Conservation (phyloP, 1,140 invertebrate genomes). For the Zophobas morio region DNA sequence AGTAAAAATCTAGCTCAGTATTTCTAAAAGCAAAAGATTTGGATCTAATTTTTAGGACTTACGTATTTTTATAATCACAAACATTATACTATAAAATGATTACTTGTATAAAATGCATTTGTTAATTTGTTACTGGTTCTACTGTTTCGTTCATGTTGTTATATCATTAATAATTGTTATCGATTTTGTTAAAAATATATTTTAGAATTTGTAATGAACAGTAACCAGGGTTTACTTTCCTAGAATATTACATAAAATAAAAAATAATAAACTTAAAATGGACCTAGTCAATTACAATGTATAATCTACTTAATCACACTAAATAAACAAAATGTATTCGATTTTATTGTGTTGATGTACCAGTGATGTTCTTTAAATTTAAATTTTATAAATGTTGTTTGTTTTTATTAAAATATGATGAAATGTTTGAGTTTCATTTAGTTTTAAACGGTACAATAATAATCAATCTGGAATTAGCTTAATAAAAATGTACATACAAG, state of each 20-base stretch:
- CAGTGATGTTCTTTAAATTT: constrained; percentile 44
- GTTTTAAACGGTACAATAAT: background rate
- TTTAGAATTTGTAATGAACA: background rate
- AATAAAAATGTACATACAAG: no score
- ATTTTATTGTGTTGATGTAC: constrained; percentile 46
- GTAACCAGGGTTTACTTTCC: constrained; percentile 3
- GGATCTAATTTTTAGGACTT: constrained; percentile 27
- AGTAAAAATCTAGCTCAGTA: constrained; percentile 30
- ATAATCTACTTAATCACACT: constrained; percentile 32
- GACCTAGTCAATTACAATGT: constrained; percentile 46
- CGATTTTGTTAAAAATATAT: background rate
- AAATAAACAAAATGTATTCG: constrained; percentile 24
- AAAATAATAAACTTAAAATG: constrained; percentile 27
- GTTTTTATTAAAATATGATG: constrained; percentile 52
- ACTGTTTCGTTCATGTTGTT: background rate
- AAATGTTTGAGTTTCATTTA: background rate
- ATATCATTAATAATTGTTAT: background rate
- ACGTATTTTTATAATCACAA: constrained; percentile 45
- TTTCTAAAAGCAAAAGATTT: constrained; percentile 37
- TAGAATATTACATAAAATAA: constrained; percentile 1
- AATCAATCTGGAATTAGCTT: no score
- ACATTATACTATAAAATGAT: constrained; percentile 24
- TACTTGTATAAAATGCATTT: no score
- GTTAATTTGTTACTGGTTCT: background rate
- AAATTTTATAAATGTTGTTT: constrained; percentile 46